phyloP scores from a whole-genome alignment of 2,113 vertebrate species.

The Odocoileus virginianus region DNA sequence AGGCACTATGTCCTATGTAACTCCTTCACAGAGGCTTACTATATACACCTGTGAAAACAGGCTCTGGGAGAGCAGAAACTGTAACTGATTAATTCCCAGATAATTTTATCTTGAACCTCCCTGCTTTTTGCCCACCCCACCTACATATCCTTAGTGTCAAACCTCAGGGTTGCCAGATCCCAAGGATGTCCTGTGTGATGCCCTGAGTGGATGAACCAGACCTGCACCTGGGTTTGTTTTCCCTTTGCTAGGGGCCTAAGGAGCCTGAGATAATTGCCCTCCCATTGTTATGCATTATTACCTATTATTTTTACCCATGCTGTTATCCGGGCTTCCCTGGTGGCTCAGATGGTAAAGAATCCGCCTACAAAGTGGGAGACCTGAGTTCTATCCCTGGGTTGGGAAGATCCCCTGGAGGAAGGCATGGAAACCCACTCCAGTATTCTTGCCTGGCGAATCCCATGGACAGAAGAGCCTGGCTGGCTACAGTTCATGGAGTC shows the following conservation, averaged over 20 bases:
- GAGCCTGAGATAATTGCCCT: background rate
- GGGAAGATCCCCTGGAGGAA: background rate
- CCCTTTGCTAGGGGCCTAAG: background rate
- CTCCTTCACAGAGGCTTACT: background rate
- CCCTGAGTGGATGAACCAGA: background rate
- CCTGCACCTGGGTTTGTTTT: background rate
- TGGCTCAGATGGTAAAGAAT: background rate
- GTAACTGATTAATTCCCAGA: background rate
- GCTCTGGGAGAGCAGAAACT: background rate
- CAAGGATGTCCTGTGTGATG: background rate
- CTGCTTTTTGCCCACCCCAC: background rate
- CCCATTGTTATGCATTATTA: background rate
- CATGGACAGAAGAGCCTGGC: background rate
- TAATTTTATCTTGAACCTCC: background rate
- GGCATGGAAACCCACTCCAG: background rate
- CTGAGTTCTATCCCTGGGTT: background rate
- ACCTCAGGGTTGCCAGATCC: background rate
- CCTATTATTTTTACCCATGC: background rate
- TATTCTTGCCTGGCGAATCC: background rate
- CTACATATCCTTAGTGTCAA: background rate
- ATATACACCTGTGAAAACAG: background rate
- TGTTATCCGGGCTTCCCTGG: background rate
- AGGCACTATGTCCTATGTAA: background rate
- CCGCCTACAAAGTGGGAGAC: background rate
- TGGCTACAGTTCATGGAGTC: background rate